phyloP scores from a whole-genome alignment of 1,140 invertebrate genomes.

The Penaeus japonicus region DNA sequence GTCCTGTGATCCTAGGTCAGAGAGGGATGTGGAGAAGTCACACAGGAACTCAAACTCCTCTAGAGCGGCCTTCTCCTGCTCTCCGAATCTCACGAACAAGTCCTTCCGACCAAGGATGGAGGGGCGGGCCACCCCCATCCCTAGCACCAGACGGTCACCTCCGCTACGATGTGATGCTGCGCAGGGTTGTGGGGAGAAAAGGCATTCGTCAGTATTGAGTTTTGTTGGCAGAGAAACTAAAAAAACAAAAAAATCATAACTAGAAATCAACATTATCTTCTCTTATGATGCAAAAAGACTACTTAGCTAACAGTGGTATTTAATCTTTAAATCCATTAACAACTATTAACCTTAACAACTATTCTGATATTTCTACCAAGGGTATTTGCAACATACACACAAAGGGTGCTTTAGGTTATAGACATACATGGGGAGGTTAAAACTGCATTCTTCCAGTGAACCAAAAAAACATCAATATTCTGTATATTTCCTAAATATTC shows the following conservation, averaged over 20 bases:
- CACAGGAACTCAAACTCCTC: slow-evolving; percentile 48
- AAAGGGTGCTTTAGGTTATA: too few relatives aligned
- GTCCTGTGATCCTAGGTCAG: slow-evolving; percentile 46
- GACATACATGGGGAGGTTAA: too few relatives aligned
- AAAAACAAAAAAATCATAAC: neutral
- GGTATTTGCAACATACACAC: too few relatives aligned
- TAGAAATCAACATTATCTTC: too few relatives aligned
- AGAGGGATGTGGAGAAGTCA: slow-evolving; percentile 48
- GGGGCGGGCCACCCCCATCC: slow-evolving; percentile 16
- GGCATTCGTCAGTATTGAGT: neutral
- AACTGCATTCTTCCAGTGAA: too few relatives aligned
- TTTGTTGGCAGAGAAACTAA: neutral
- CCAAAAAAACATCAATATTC: too few relatives aligned
- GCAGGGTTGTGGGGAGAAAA: neutral
- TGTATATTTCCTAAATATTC: too few relatives aligned
- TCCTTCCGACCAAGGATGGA: slow-evolving; percentile 42
- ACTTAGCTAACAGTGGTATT: too few relatives aligned
- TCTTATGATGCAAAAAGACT: too few relatives aligned
- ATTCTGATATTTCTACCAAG: too few relatives aligned
- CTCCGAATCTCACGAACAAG: slow-evolving; percentile 39
- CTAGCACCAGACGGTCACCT: slow-evolving; percentile 25
- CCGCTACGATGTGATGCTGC: slow-evolving; percentile 49
- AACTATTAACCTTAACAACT: too few relatives aligned
- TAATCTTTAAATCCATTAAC: too few relatives aligned
- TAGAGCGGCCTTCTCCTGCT: slow-evolving; percentile 42